Evolutionary conservation across 2,113 vertebrate species (phyloP).

Genomic region (Microtus pennsylvanicus): DNA sequence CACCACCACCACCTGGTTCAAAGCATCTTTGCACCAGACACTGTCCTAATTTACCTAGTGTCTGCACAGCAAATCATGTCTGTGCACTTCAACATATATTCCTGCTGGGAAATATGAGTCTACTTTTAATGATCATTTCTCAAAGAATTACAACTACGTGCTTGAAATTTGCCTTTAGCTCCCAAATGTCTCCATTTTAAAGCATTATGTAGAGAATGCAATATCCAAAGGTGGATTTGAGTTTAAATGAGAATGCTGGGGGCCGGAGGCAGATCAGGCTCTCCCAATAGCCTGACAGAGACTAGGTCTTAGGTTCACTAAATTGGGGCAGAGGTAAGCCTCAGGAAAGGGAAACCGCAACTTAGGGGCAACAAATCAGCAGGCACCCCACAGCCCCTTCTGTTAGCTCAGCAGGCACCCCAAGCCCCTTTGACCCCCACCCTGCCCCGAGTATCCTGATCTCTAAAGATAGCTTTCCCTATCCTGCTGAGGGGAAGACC

Average conservation of each 20-base stretch:
- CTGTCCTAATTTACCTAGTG: not conserved
- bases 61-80: not conserved
- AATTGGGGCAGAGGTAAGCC: too few relatives aligned
- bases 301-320: too few relatives aligned
- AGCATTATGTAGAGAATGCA: not conserved
- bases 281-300: too few relatives aligned
- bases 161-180: conserved; percentile 42
- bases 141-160: conserved; percentile 25
- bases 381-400: too few relatives aligned
- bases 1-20: not conserved
- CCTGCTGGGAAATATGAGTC: conserved; percentile 1
- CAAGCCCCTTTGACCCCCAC: too few relatives aligned
- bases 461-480: too few relatives aligned
- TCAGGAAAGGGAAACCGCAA: too few relatives aligned
- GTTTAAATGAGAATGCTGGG: not conserved
- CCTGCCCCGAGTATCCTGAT: too few relatives aligned
- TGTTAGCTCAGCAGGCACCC: too few relatives aligned
- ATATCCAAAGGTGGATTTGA: conserved; percentile 36
- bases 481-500: too few relatives aligned
- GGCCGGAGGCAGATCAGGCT: too few relatives aligned
- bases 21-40: not conserved
- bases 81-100: not conserved
- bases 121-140: conserved; percentile 56
- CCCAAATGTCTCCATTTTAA: conserved; percentile 57
- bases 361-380: too few relatives aligned